Conservation (phyloP, 2,797 vertebrate genomes). For the Onychomys leucogaster region DNA sequence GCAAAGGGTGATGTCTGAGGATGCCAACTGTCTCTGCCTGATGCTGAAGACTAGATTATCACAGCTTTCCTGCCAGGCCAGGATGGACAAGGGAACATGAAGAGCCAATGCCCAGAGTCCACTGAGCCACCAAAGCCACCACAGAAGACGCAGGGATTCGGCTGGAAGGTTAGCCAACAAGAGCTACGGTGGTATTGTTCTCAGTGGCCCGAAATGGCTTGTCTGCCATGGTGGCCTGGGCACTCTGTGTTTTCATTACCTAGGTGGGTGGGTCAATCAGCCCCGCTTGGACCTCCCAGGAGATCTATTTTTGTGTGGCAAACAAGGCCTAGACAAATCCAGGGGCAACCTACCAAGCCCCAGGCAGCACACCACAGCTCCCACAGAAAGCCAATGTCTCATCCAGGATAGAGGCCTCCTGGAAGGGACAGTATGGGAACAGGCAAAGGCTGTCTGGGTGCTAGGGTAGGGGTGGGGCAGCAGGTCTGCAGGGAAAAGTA, state of each 20-base stretch:
- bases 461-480: not conserved
- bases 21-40: rapidly evolving
- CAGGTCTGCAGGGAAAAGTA: not conserved
- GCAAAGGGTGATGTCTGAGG: not conserved
- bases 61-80: not conserved
- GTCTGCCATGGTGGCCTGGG: not conserved
- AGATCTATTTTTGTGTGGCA: not conserved
- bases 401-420: not conserved
- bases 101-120: not conserved
- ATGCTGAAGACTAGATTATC: not conserved
- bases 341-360: not conserved
- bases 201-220: not conserved
- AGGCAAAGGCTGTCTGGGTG: not conserved
- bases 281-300: not conserved
- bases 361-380: not conserved
- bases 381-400: not conserved
- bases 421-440: not conserved
- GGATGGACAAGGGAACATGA: not conserved
- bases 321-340: not conserved
- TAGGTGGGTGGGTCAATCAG: not conserved
- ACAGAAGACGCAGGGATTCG: not conserved
- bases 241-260: not conserved
- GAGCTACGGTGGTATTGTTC: not conserved
- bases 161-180: not conserved
- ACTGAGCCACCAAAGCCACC: not conserved